Conservation (phyloP, 2,797 vertebrate species). For the Danionella dracula region DNA sequence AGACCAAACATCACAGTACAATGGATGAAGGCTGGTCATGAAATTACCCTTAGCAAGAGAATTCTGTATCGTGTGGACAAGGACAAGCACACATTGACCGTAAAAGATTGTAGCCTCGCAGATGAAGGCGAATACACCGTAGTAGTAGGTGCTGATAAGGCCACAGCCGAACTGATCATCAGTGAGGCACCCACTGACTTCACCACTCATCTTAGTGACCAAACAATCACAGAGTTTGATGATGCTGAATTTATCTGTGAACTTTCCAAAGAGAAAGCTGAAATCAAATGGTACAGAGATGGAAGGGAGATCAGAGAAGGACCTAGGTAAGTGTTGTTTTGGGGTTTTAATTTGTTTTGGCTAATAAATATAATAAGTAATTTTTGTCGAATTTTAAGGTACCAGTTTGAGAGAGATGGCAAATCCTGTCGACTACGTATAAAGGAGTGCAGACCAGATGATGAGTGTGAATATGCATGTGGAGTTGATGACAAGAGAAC, state of each 20-base stretch:
- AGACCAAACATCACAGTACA: slow-evolving; percentile 81
- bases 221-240: slow-evolving; percentile 93
- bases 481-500: slow-evolving; percentile 93
- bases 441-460: slow-evolving; percentile 91
- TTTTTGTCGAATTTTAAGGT: slow-evolving; percentile 60
- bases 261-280: slow-evolving; percentile 91
- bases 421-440: slow-evolving; percentile 81
- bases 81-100: slow-evolving; percentile 87
- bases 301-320: slow-evolving; percentile 94
- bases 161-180: slow-evolving; percentile 89
- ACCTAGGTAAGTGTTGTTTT: slow-evolving; percentile 72
- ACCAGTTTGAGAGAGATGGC: slow-evolving; percentile 87
- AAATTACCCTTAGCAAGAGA: slow-evolving; percentile 79
- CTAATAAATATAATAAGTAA: background rate
- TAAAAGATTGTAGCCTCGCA: slow-evolving; percentile 87
- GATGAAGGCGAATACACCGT: slow-evolving; percentile 94
- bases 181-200: slow-evolving; percentile 95
- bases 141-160: slow-evolving; percentile 82
- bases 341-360: background rate
- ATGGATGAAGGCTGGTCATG: slow-evolving; percentile 89
- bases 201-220: slow-evolving; percentile 81
- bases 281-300: slow-evolving; percentile 91
- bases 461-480: slow-evolving; percentile 96
- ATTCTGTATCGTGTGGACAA: slow-evolving; percentile 87
- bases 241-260: slow-evolving; percentile 89